Evolutionary conservation across 2,888 invertebrate species (phyloP).

Genomic region (Lithosia quadra): DNA sequence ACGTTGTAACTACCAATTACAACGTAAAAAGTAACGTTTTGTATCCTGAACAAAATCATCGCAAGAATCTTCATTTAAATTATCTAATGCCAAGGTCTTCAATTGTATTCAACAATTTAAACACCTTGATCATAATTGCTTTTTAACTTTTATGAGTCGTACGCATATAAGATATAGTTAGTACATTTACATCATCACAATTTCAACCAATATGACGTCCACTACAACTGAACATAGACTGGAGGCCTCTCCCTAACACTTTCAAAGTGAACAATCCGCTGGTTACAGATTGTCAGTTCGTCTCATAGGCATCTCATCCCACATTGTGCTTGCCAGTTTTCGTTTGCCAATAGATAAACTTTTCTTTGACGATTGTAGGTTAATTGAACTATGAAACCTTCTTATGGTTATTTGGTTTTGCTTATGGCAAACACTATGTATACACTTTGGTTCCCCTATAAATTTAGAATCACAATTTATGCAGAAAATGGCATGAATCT

Average conservation of each 20-base stretch:
- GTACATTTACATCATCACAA: conserved; percentile 2
- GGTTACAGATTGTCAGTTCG: neutral
- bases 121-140: neutral
- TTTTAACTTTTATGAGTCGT: conserved; percentile 2
- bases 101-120: neutral
- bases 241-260: too few relatives aligned
- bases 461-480: neutral
- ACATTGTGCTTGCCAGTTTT: neutral
- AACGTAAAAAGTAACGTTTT: too few relatives aligned
- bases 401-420: neutral
- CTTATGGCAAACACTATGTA: neutral
- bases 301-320: neutral
- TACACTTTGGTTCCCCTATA: neutral
- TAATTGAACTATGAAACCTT: neutral
- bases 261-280: neutral
- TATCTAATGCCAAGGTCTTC: conserved; percentile 5
- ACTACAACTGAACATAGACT: too few relatives aligned
- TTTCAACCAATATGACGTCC: neutral
- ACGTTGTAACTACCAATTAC: too few relatives aligned
- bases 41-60: neutral
- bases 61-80: neutral
- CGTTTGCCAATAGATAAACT: neutral
- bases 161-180: neutral
- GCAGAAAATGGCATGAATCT: neutral
- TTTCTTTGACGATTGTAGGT: neutral